Base-by-base conservation (phyloP, 1,140 invertebrate genomes). In the Manduca sexta region DNA sequence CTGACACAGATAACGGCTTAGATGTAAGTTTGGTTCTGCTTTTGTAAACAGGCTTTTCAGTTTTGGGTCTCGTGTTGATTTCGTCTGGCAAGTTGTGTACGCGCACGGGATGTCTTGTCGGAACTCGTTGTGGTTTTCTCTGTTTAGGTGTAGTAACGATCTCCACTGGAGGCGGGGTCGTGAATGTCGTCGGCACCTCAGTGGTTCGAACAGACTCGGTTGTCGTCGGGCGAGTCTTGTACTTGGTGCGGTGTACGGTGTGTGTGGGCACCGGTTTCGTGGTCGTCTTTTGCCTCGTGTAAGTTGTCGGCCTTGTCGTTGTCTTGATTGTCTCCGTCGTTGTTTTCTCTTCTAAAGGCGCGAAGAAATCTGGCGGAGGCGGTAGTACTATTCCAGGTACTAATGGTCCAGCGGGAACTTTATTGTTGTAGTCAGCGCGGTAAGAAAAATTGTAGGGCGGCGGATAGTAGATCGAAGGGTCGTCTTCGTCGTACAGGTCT, bases 371-470 rank as follows among this genome's bases (percentile, higher is more conserved):
- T 0, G 93, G 93, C 0, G 95, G 95, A 1, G 95, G 95, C 2
- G 95, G 94, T 26, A 96, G 77, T 11, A 96, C 92, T 38, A 96
- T 94, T 14, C 95, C 95, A 2, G 95, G 95, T 3, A 95, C 94
- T 37, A 96, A 74, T 0, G 94, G 95, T 42, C 95, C 95, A 0
- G 94, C 92, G 11, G 93, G 92, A 30, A 95, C 93, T 13, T 85
- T 86, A 18, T 91, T 93, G 0, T 91, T 88, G 75, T 95, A 94
- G 64, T 94, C 93, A 62, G 89, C 91, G 52, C 88, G 88, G 77
- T 95, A 96, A 49, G 92, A 91, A 84, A 95, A 96, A 81, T 93
- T 95, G 84, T 96, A 95, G 1, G 93, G 93, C 60, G 94, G 94
- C 51, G 94, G 94, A 88, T 96, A 95, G 68, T 95, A 96, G 12